Conservation (phyloP, 2,888 invertebrate genomes). For the Nomada ruficornis region DNA sequence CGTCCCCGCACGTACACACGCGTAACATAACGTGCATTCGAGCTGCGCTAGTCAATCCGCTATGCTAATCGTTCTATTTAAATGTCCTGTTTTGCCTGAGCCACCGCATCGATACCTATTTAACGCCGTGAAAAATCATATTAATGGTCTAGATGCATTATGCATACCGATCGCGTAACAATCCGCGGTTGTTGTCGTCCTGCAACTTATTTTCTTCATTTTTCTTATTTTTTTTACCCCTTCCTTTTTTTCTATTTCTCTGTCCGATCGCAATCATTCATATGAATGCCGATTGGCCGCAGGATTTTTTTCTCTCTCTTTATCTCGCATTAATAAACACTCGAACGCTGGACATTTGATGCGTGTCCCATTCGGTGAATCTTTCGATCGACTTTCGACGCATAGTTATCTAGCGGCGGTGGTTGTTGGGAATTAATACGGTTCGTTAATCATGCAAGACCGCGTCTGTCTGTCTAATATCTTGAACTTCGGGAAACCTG, state of each 20-base stretch:
- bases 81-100: constrained; percentile 61
- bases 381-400: not conserved
- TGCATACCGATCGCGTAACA: constrained; percentile 38
- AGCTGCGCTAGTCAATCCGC: constrained; percentile 32
- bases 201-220: constrained; percentile 4
- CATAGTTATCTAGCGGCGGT: not conserved
- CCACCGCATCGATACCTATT: constrained; percentile 4
- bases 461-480: not conserved
- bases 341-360: not conserved
- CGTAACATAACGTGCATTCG: not conserved
- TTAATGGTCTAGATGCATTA: constrained; percentile 35
- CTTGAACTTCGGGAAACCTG: constrained; percentile 8
- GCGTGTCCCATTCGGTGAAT: not conserved
- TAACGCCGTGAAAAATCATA: constrained; percentile 25
- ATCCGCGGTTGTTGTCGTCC: constrained; percentile 4
- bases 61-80: constrained; percentile 73
- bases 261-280: not conserved
- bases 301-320: constrained; percentile 9
- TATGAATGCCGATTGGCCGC: not conserved
- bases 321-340: no score
- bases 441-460: no score
- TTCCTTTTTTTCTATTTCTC: not conserved
- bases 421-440: not conserved
- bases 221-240: not conserved
- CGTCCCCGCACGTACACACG: not conserved